Evolutionary conservation across 2,113 vertebrate species (phyloP), one percentile per base, ranked within the genome.

Genomic region (Eonycteris spelaea): DNA sequence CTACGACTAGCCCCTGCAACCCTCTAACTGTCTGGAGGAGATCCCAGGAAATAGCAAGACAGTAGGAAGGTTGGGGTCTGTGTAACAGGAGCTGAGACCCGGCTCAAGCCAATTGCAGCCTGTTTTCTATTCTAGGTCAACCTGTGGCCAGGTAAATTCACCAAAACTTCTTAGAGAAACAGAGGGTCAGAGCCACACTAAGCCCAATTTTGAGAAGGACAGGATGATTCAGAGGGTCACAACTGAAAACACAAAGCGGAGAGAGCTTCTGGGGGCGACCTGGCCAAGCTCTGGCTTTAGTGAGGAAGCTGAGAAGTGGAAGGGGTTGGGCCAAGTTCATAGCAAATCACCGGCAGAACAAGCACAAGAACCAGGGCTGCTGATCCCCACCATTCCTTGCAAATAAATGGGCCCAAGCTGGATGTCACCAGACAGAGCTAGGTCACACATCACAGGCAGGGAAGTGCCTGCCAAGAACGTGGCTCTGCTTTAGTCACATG

Each of bases 191-290:
- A 15, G 24, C 11, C 84, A 55, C 59, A 30, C 18, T 4, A 13
- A 70, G n/a, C 28, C 61, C 45, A 11, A 21, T 26, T 71, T 16
- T 15, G 18, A 67, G 57, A 91, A 65, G 38, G 48, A 16, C 16
- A 35, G 15, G 51, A n/a, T 24, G 33, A 61, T 11, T 77, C 26
- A 7, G 13, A 51, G 38, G 28, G 30, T 73, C 90, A 68, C n/a
- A 38, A 26, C 21, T 22, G 48, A 89, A 82, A 96, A 86, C 86
- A 84, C 65, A 80, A n/a, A 61, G 38, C 78, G 38, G 67, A n/a
- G 18, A 65, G 57, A 55, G 43, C 8, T 61, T 61, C 38, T 14
- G 70, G 35, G 28, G 48, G 33, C 14, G 18, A 35, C 35, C 59
- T 4, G 28, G 55, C 13, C 61, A 73, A 35, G 3, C 28, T 55